These are phyloP conservation scores for Odontesthes bonariensis DNA, from an alignment of 2,113 vertebrate genomes.

Conservation along the genomic window DNA sequence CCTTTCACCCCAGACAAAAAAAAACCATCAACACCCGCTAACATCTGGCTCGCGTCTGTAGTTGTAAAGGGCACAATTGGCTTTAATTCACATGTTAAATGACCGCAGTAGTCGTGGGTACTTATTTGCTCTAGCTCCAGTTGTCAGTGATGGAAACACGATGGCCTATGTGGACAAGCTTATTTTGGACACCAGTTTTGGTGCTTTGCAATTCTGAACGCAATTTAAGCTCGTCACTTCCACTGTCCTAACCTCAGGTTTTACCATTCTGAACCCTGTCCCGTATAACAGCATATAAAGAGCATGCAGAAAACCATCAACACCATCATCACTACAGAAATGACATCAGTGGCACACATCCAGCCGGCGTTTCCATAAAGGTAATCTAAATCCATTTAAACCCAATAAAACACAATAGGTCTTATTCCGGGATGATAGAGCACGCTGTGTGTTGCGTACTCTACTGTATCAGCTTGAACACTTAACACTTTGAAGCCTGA, in stretches of 20 bases:
- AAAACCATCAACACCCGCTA: not conserved
- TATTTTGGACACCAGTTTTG: not conserved
- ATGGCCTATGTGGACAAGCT: not conserved
- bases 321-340: not conserved
- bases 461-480: slow-evolving; percentile 45
- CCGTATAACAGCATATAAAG: too few species aligned
- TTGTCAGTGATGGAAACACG: not conserved
- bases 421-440: slow-evolving; percentile 39
- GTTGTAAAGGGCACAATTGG: not conserved
- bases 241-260: not conserved
- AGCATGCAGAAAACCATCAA: too few species aligned
- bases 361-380: not conserved
- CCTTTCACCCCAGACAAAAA: not conserved
- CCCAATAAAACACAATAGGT: slow-evolving; percentile 33
- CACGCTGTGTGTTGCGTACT: slow-evolving; percentile 36
- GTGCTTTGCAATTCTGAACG: not conserved
- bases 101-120: not conserved
- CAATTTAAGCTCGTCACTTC: not conserved
- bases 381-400: slow-evolving; percentile 36
- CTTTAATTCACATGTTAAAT: not conserved
- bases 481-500: slow-evolving; percentile 54
- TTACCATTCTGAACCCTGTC: not conserved
- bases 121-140: not conserved
- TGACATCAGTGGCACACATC: slow-evolving; percentile 21
- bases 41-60: not conserved